These are phyloP conservation scores for Coilia nasus DNA, from an alignment of 2,797 vertebrate species.

Conservation along the genomic window DNA sequence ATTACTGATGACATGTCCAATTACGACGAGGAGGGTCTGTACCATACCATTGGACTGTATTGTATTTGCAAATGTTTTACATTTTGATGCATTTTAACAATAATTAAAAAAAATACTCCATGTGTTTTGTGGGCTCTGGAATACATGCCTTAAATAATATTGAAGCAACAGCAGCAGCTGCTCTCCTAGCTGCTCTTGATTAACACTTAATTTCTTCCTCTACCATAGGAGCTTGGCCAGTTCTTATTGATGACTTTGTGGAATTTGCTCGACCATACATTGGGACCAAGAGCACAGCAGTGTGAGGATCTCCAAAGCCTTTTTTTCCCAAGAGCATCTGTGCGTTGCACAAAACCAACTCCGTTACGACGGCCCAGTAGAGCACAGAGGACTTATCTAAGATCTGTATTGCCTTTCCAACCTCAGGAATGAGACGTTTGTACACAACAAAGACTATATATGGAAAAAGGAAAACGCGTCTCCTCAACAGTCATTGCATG, in stretches of 20 bases:
- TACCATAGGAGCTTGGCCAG: constrained; percentile 90
- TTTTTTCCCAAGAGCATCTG: constrained; percentile 68
- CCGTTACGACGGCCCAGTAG: constrained; percentile 73
- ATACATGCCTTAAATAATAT: neutral
- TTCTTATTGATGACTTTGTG: constrained; percentile 99
- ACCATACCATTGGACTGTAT: neutral
- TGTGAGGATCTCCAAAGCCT: constrained; percentile 81
- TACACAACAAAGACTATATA: constrained; percentile 91
- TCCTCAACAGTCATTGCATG: constrained; percentile 85
- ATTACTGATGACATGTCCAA: constrained; percentile 99
- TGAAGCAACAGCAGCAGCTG: neutral
- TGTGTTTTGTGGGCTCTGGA: neutral
- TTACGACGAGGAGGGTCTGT: constrained; percentile 96
- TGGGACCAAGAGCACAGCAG: constrained; percentile 95
- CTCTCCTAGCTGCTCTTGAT: neutral
- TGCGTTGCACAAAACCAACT: constrained; percentile 72
- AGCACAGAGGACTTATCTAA: constrained; percentile 87
- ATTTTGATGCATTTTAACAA: neutral
- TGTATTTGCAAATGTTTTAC: neutral
- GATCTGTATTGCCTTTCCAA: constrained; percentile 87
- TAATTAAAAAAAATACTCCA: neutral
- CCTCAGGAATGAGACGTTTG: constrained; percentile 84
- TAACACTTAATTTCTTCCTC: neutral
- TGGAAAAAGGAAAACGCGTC: constrained; percentile 83
- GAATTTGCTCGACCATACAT: constrained; percentile 98